Base-by-base conservation (phyloP, 2,888 invertebrate genomes). In the Lasioglossum pauxillum region DNA sequence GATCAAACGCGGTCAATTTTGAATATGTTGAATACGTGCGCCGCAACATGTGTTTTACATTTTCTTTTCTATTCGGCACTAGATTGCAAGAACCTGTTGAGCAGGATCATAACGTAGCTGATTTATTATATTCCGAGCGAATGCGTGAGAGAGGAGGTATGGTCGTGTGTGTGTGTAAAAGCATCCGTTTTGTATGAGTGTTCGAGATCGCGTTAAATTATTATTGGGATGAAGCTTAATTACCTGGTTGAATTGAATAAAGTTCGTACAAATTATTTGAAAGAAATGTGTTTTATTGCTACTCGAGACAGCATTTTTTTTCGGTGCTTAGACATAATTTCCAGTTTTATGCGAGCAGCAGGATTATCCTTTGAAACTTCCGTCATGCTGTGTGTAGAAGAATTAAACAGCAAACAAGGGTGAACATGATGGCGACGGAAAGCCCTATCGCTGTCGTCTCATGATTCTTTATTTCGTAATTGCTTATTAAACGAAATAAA, bases 281-380 rank as follows among this genome's bases (percentile, higher is more conserved):
- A 92, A 91, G 84, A 91, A 88, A 83, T 84, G 87, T 92, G 79
- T 87, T 89, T 91, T 91, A 91, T 91, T 91, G 91, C 90, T 91
- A 92, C 86, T 86, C 83, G 88, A 86, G 90, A 90, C 86, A 89
- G 83, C 83, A 82, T 81, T 79, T 88, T 84, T 75, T 84, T 76
- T 67, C 80, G 76, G 78, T 82, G 74, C 71, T 83, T 72, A 87
- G 79, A 69, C 75, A 87, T 75, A 77, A 72, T 77, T 60, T 67
- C 71, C 60, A 41, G 8, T 57, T 88, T 84, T 77, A 88, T 80
- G 87, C 82, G 91, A 89, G 86, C 87, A 87, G 87, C 91, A 82
- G 44, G 31, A 31, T 44, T 31, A 35, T 76, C 75, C 74, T 41
- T 27, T 44, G 53, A 84, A 83, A 83, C 72, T 79, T 85, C 53